phyloP scores from a whole-genome alignment of 2,113 vertebrate species.

The Nanorana parkeri region DNA sequence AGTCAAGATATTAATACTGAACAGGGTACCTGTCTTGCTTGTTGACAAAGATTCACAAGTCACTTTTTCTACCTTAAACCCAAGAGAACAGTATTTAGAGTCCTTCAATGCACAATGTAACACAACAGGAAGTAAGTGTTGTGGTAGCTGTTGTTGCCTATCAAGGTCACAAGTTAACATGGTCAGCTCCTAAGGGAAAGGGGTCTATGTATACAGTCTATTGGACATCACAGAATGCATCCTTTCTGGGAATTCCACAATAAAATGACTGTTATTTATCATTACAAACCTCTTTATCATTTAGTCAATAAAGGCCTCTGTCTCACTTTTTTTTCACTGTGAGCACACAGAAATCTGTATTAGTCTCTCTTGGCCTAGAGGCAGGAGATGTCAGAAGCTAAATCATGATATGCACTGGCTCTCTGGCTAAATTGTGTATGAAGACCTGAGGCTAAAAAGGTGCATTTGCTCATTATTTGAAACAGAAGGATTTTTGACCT shows the following conservation, averaged over 20 bases:
- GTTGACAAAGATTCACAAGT: conserved; percentile 59
- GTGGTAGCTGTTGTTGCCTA: conserved; percentile 81
- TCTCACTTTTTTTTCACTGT: conserved; percentile 86
- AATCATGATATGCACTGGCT: conserved; percentile 99
- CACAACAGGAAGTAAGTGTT: conserved; percentile 85
- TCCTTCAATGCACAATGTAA: conserved; percentile 69
- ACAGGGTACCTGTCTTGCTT: conserved; percentile 53
- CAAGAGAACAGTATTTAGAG: conserved; percentile 17
- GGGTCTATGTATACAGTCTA: conserved; percentile 81
- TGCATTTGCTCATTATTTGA: conserved; percentile 99
- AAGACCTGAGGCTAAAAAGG: conserved; percentile 97
- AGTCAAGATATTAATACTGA: conserved; percentile 6
- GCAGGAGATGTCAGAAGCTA: conserved; percentile 99
- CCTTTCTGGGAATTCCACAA: conserved; percentile 99
- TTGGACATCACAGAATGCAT: conserved; percentile 94
- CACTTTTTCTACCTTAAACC: background rate
- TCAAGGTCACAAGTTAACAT: conserved; percentile 91
- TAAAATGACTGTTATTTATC: conserved; percentile 99
- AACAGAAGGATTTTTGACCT: conserved; percentile 80
- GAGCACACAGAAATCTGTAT: conserved; percentile 99
- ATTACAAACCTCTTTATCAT: conserved; percentile 99
- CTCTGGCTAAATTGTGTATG: conserved; percentile 99
- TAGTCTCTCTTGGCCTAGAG: conserved; percentile 94
- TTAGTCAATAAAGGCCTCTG: conserved; percentile 99
- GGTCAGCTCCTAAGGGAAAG: conserved; percentile 81